phyloP scores from a whole-genome alignment of 2,888 invertebrate genomes.

The Polyploca ridens region DNA sequence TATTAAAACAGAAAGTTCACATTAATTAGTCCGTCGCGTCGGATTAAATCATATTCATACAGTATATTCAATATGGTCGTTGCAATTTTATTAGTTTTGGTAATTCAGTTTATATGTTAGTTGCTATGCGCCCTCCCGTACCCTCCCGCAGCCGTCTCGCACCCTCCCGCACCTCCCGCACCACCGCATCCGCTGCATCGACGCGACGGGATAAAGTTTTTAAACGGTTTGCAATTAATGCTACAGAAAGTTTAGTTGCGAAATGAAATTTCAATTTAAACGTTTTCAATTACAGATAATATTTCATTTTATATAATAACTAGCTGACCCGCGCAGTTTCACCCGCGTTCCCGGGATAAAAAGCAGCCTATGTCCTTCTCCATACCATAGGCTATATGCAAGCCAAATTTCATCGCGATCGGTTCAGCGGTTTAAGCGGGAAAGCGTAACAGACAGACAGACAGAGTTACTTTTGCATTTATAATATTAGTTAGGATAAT shows the following conservation, averaged over 20 bases:
- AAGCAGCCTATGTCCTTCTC: no score
- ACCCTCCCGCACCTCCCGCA: not conserved
- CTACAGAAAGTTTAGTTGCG: slow-evolving; percentile 8
- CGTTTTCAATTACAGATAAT: not conserved
- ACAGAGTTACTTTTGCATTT: no score
- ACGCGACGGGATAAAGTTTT: slow-evolving; percentile 8
- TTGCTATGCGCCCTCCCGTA: not conserved
- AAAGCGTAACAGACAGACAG: no score
- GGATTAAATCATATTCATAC: not conserved
- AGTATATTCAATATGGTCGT: slow-evolving; percentile 1
- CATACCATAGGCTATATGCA: no score
- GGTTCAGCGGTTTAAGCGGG: no score
- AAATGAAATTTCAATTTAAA: slow-evolving; percentile 8
- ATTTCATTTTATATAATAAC: not conserved
- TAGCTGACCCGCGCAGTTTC: no score
- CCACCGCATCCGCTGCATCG: not conserved
- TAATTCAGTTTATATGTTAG: not conserved
- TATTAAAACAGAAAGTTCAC: not conserved
- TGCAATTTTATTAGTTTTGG: slow-evolving; percentile 8
- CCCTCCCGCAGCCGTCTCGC: not conserved
- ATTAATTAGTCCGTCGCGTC: not conserved
- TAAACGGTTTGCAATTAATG: slow-evolving; percentile 14
- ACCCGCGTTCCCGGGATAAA: no score
- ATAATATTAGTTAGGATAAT: no score
- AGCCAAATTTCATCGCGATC: no score